Evolutionary conservation across 2,113 vertebrate species (phyloP).

Genomic region (Carassius auratus): DNA sequence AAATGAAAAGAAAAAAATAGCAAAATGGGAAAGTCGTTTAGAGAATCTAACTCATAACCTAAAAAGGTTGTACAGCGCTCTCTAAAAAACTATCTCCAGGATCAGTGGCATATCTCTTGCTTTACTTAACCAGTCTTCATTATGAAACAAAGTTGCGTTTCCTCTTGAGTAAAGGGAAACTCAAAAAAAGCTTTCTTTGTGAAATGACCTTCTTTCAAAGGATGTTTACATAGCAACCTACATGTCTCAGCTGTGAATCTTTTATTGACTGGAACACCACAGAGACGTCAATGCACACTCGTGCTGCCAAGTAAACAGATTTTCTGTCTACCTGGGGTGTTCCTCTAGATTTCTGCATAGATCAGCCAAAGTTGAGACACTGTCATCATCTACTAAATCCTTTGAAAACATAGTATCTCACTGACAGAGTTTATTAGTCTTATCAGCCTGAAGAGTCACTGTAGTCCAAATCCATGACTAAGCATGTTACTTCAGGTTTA

Average conservation of each 20-base stretch:
- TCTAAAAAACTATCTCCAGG: neutral
- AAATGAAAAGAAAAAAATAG: neutral
- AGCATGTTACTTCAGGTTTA: slow-evolving; percentile 21
- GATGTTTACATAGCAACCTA: neutral
- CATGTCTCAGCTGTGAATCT: slow-evolving; percentile 7
- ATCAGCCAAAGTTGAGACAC: neutral
- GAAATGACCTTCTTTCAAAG: too few relatives aligned
- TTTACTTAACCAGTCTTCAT: neutral
- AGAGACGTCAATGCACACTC: neutral
- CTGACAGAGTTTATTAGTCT: slow-evolving; percentile 16
- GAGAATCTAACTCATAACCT: too few relatives aligned
- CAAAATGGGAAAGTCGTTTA: too few relatives aligned
- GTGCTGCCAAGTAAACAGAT: neutral
- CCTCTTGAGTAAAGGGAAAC: neutral
- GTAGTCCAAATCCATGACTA: neutral
- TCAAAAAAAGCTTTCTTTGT: neutral
- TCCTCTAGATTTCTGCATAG: neutral
- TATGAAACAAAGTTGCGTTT: slow-evolving; percentile 21
- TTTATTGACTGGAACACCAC: neutral
- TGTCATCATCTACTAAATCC: slow-evolving; percentile 17
- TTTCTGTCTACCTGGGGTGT: neutral
- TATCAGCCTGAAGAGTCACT: slow-evolving; percentile 27
- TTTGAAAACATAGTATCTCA: neutral
- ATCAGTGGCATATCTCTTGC: neutral
- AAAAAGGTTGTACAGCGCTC: too few relatives aligned